phyloP scores from a whole-genome alignment of 2,888 invertebrate genomes.

The Invenusta paracnida region DNA sequence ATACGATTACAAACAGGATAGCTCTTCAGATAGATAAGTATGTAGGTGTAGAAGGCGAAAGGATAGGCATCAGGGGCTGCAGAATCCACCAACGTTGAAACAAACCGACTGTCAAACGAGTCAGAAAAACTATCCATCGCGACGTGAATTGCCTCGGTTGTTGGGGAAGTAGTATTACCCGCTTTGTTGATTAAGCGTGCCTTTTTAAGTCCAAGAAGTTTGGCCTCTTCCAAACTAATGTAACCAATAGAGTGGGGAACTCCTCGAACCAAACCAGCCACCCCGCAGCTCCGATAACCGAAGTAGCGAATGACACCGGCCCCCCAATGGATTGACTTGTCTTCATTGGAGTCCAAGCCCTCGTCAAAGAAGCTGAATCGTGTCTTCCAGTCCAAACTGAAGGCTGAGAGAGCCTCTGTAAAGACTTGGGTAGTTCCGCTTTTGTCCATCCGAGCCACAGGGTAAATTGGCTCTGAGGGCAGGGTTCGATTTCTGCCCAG shows the following conservation, averaged over 20 bases:
- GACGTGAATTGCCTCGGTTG: slow-evolving; percentile 47
- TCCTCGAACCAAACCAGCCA: slow-evolving; percentile 50
- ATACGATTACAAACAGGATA: slow-evolving; percentile 49
- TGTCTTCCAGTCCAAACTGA: slow-evolving; percentile 49
- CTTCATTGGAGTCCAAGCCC: background rate
- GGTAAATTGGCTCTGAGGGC: slow-evolving; percentile 49
- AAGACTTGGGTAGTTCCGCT: slow-evolving; percentile 55
- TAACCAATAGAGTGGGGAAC: slow-evolving; percentile 52
- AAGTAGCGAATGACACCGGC: slow-evolving; percentile 47
- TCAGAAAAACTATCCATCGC: slow-evolving; percentile 48
- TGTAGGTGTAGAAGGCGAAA: slow-evolving; percentile 53
- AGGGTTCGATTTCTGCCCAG: too few relatives aligned
- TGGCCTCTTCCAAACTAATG: slow-evolving; percentile 50
- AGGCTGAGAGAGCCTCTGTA: slow-evolving; percentile 51
- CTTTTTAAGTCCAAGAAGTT: slow-evolving; percentile 44
- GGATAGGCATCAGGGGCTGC: slow-evolving; percentile 49
- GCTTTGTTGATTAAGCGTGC: slow-evolving; percentile 48
- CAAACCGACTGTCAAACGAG: slow-evolving; percentile 43
- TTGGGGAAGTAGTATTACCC: slow-evolving; percentile 48
- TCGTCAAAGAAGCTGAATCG: slow-evolving; percentile 50
- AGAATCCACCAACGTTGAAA: slow-evolving; percentile 47
- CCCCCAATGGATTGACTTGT: slow-evolving; percentile 47
- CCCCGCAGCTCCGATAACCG: slow-evolving; percentile 49
- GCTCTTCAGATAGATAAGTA: slow-evolving; percentile 49
- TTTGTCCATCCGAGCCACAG: slow-evolving; percentile 52